A percentile compares a stretch with the other conserved stretches of the same genome.
phyloP scores from a whole-genome alignment of 2,113 vertebrate species.

The Nycticebus coucang region DNA sequence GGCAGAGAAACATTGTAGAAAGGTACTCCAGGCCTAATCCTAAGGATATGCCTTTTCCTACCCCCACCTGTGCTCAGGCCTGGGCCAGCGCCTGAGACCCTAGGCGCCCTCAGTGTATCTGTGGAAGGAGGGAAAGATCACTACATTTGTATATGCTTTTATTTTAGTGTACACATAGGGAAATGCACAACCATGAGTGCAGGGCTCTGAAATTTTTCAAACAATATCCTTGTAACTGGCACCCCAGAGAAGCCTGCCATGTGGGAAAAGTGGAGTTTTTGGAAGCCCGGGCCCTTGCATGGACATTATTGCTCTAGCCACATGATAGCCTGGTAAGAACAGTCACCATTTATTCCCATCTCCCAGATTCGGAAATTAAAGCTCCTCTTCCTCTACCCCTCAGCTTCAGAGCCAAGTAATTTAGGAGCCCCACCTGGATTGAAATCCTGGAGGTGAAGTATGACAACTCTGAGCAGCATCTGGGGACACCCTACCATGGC shows the following conservation, averaged over 20 bases:
- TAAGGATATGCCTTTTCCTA: background rate
- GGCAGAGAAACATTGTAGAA: conserved; percentile 48
- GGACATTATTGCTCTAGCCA: too few species aligned
- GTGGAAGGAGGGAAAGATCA: background rate
- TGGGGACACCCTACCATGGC: background rate
- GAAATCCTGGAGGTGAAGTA: background rate
- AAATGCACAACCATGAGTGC: background rate
- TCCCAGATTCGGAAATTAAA: background rate
- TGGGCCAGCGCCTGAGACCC: background rate
- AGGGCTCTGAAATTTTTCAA: background rate
- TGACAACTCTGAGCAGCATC: background rate
- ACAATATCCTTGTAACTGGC: background rate
- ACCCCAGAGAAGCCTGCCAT: background rate
- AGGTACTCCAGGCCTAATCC: background rate
- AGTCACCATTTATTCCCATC: background rate
- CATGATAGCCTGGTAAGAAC: background rate
- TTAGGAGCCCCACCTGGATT: background rate
- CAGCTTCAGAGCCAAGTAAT: background rate
- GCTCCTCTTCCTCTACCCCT: background rate
- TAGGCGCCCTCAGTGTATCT: background rate
- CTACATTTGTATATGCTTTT: background rate
- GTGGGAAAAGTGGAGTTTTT: background rate
- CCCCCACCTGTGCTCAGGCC: fast-evolving
- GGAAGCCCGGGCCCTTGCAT: background rate
- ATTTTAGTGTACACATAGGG: background rate